Evolutionary conservation across 2,113 vertebrate genomes (phyloP).

Genomic region (Notarius quadriscutis): DNA sequence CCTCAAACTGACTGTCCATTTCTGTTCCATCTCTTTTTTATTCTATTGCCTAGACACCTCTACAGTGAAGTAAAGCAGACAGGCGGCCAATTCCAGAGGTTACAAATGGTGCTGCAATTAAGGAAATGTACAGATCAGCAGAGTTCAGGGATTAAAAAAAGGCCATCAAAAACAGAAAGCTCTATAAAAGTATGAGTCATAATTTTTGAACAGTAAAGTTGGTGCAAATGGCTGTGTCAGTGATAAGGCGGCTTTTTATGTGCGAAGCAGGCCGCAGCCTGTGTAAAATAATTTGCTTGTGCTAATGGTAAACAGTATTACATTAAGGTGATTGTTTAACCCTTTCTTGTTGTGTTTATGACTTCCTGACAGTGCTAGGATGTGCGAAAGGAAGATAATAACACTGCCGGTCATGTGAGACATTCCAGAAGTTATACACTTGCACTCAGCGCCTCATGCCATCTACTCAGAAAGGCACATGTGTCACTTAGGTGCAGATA

Average conservation of each 20-base stretch:
- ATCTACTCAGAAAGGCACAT: slow-evolving; percentile 1
- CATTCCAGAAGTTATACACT: background rate
- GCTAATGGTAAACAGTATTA: slow-evolving; percentile 55
- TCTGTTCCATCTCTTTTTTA: slow-evolving; percentile 35
- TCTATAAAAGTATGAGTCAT: slow-evolving; percentile 69
- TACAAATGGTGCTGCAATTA: slow-evolving; percentile 67
- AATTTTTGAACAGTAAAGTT: slow-evolving; percentile 60
- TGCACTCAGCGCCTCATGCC: background rate
- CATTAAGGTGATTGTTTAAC: slow-evolving; percentile 67
- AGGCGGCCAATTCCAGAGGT: slow-evolving; percentile 65
- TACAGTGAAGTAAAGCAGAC: slow-evolving; percentile 50
- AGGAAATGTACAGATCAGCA: slow-evolving; percentile 70
- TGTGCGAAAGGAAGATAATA: slow-evolving; percentile 25
- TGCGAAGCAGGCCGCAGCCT: slow-evolving; percentile 30
- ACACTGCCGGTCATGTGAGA: slow-evolving; percentile 7
- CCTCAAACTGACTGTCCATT: slow-evolving; percentile 27
- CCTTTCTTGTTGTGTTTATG: slow-evolving; percentile 42
- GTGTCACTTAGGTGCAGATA: slow-evolving; percentile 22
- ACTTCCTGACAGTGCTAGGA: slow-evolving; percentile 47
- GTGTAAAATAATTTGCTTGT: slow-evolving; percentile 58
- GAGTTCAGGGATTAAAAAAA: slow-evolving; percentile 64
- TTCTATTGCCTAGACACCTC: slow-evolving; percentile 51
- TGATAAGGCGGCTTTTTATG: slow-evolving; percentile 54
- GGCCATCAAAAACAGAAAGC: slow-evolving; percentile 58
- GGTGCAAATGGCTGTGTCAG: slow-evolving; percentile 48